Conservation (phyloP, 1,140 invertebrate genomes). For the Lepidurus packardi region DNA sequence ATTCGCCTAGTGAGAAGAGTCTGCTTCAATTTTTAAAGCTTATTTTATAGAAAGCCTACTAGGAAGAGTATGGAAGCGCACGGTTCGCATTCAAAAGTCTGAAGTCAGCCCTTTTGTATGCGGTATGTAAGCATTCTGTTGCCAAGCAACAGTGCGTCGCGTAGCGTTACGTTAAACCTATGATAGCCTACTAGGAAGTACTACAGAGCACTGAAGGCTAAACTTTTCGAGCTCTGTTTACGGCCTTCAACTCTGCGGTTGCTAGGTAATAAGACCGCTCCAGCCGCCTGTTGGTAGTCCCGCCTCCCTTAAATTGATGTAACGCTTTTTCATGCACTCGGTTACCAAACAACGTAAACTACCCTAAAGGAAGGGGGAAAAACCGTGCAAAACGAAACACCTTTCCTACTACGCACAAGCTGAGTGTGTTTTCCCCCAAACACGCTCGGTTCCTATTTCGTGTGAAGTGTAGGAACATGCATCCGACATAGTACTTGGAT, state of each 20-base stretch:
- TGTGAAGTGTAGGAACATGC: background rate
- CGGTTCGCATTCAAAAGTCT: too few relatives aligned
- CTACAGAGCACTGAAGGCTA: too few relatives aligned
- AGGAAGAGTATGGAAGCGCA: background rate
- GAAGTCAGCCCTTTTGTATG: too few relatives aligned
- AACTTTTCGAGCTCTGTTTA: too few relatives aligned
- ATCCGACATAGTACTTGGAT: slow-evolving; percentile 8
- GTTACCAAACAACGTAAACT: background rate
- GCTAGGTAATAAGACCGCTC: too few relatives aligned
- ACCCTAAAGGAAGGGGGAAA: background rate
- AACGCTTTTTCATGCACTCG: background rate
- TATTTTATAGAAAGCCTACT: background rate
- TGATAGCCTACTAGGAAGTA: too few relatives aligned
- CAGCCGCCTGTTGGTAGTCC: too few relatives aligned
- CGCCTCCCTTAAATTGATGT: too few relatives aligned
- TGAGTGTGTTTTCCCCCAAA: background rate
- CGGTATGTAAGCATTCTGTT: too few relatives aligned
- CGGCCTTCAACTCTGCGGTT: too few relatives aligned
- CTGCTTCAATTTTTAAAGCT: background rate
- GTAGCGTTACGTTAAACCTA: too few relatives aligned
- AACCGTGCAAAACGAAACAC: background rate
- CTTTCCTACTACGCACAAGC: background rate
- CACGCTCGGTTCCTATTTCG: background rate
- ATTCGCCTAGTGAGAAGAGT: background rate
- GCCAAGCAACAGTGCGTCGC: too few relatives aligned